phyloP scores from a whole-genome alignment of 2,113 vertebrate species.

The Dissostichus mawsoni region DNA sequence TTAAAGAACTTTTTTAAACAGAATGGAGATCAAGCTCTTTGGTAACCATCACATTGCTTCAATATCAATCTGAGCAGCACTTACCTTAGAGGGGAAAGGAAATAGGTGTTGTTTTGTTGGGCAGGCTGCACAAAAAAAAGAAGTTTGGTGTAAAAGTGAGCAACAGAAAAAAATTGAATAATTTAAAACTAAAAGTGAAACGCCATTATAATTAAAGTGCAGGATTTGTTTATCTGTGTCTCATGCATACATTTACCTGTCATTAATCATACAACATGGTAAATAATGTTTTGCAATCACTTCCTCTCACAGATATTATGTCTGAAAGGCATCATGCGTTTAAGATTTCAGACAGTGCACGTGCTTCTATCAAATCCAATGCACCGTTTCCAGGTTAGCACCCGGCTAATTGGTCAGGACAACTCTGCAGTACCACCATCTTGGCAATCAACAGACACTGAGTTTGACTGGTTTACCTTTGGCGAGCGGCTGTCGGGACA shows the following conservation, averaged over 20 bases:
- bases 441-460: conserved; percentile 70
- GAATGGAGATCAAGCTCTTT: conserved; percentile 12
- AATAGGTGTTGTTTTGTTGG: not conserved
- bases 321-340: conserved; percentile 58
- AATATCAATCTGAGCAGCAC: conserved; percentile 2
- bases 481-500: conserved; percentile 58
- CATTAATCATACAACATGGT: conserved; percentile 3
- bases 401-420: conserved; percentile 15
- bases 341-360: conserved; percentile 51
- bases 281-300: conserved; percentile 30
- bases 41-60: not conserved
- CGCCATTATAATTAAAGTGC: not conserved
- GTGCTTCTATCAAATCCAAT: conserved; percentile 40
- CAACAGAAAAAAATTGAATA: not conserved
- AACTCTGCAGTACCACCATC: conserved; percentile 44
- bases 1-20: conserved; percentile 27
- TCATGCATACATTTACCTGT: conserved; percentile 1
- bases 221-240: not conserved
- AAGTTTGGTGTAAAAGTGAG: conserved; percentile 2
- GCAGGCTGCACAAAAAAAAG: conserved; percentile 37
- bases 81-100: conserved; percentile 34
- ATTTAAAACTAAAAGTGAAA: not conserved
- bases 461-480: conserved; percentile 85
- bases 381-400: conserved; percentile 49
- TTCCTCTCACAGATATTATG: conserved; percentile 11